Conservation (phyloP, 2,888 invertebrate species). For the Phytoseiulus persimilis region DNA sequence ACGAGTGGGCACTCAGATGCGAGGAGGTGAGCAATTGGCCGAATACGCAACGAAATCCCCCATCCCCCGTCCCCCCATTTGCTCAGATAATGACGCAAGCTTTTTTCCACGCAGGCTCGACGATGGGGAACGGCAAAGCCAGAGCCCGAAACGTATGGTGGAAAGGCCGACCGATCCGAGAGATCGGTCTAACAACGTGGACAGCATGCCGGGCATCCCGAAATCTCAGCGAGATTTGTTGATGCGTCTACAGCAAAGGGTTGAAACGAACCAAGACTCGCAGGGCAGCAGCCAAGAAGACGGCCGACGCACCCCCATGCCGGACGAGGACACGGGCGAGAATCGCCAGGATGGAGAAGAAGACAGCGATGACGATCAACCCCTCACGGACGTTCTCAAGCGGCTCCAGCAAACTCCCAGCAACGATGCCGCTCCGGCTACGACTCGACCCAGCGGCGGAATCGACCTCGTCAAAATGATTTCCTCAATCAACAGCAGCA, state of each 20-base stretch:
- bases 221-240: slow-evolving; percentile 62
- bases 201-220: slow-evolving; percentile 54
- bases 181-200: background rate
- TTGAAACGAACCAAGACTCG: slow-evolving; percentile 26
- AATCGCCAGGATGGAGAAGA: slow-evolving; percentile 76
- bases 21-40: background rate
- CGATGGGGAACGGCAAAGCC: background rate
- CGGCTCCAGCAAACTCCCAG: slow-evolving; percentile 32
- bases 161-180: slow-evolving; percentile 18
- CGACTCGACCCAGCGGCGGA: background rate
- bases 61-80: background rate
- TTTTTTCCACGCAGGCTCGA: background rate
- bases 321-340: slow-evolving; percentile 14
- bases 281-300: slow-evolving; percentile 42
- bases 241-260: slow-evolving; percentile 60
- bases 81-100: background rate
- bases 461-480: slow-evolving; percentile 34
- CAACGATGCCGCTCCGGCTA: slow-evolving; percentile 7
- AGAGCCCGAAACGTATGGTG: background rate
- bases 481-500: slow-evolving; percentile 29
- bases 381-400: slow-evolving; percentile 45
- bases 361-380: slow-evolving; percentile 51
- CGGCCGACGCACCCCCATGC: slow-evolving; percentile 41
- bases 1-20: background rate
- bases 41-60: background rate